phyloP scores from a whole-genome alignment of 1,140 invertebrate genomes.

The Drosophila orosa region DNA sequence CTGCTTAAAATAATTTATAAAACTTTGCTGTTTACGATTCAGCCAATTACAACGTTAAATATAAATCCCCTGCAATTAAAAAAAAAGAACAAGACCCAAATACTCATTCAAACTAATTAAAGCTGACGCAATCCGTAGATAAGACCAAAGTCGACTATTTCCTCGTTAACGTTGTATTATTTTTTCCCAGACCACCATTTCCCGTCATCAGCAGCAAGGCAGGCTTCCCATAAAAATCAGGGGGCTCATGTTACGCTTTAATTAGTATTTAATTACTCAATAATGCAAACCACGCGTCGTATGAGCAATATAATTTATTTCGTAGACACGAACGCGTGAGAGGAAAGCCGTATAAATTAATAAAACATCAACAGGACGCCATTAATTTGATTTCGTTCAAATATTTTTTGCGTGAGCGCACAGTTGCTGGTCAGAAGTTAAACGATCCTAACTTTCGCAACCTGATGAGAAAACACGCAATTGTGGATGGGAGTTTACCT shows the following conservation, averaged over 20 bases:
- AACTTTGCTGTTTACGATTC: neutral
- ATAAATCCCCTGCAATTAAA: neutral
- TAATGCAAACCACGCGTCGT: conserved; percentile 77
- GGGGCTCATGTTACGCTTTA: conserved; percentile 75
- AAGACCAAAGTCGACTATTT: conserved; percentile 36
- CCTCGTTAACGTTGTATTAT: conserved; percentile 35
- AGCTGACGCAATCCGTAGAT: conserved; percentile 31
- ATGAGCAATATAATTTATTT: conserved; percentile 77
- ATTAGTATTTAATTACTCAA: conserved; percentile 83
- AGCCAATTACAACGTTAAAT: conserved; percentile 12
- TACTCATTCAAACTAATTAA: conserved; percentile 18
- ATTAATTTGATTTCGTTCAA: conserved; percentile 81
- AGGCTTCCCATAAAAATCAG: conserved; percentile 40
- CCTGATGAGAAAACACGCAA: conserved; percentile 54
- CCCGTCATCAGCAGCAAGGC: conserved; percentile 5
- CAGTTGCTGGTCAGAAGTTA: conserved; percentile 56
- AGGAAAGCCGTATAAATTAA: conserved; percentile 73
- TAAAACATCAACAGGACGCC: conserved; percentile 76
- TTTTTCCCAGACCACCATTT: conserved; percentile 14
- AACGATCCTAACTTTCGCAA: conserved; percentile 55
- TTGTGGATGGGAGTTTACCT: conserved; percentile 2
- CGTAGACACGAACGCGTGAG: conserved; percentile 13
- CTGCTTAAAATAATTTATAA: neutral
- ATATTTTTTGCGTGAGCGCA: conserved; percentile 80
- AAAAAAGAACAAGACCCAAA: neutral